Conservation (phyloP, 2,888 invertebrate species). For the Micropterix aruncella region DNA sequence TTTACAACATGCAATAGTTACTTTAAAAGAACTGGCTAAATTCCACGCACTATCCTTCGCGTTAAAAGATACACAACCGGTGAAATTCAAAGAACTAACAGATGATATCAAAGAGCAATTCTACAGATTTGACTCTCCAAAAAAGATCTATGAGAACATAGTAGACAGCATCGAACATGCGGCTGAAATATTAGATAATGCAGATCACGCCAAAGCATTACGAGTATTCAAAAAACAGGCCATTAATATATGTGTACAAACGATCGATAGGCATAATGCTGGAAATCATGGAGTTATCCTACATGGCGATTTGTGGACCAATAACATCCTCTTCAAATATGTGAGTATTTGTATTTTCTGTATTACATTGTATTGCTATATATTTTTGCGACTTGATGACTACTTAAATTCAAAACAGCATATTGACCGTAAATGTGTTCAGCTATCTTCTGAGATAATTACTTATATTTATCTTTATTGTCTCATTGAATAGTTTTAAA, state of each 20-base stretch:
- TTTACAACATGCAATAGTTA: not conserved
- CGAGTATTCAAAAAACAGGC: not conserved
- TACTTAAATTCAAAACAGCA: no score
- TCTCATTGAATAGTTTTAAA: no score
- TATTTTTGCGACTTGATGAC: no score
- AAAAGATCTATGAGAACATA: not conserved
- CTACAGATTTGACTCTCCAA: not conserved
- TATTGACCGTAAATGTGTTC: no score
- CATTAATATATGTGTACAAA: not conserved
- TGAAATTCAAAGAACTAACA: not conserved
- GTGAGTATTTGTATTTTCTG: no score
- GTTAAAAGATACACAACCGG: not conserved
- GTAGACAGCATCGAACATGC: not conserved
- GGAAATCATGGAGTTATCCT: not conserved
- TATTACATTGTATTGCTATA: no score
- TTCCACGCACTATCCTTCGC: not conserved
- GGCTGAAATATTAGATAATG: not conserved
- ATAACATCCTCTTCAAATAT: not conserved
- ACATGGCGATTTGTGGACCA: not conserved
- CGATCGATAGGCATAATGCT: not conserved
- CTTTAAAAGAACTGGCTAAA: not conserved
- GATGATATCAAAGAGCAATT: not conserved
- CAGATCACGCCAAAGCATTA: not conserved
- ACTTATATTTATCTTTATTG: no score
- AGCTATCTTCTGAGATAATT: no score